A percentile compares a stretch with the other conserved stretches of the same genome.
Conservation (phyloP, 2,113 vertebrate species). For the Aix galericulata region DNA sequence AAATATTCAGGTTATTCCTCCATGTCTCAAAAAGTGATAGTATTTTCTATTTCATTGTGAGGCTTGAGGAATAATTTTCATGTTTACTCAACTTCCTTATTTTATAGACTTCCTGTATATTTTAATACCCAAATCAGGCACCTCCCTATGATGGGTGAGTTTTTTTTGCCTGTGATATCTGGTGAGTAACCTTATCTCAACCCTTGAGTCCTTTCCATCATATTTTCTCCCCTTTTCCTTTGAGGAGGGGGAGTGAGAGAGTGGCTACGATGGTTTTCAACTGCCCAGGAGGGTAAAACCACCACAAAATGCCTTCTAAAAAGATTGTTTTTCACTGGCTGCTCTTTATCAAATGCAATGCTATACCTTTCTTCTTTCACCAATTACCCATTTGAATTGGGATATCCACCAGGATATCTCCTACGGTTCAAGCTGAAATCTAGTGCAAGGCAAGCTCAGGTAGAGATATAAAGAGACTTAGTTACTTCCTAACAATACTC, state of each 20-base stretch:
- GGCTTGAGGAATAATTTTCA: background rate
- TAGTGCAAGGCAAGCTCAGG: background rate
- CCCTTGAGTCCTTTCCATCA: too few relatives aligned
- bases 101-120: background rate
- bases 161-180: too few relatives aligned
- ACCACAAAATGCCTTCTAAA: background rate
- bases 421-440: background rate
- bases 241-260: too few relatives aligned
- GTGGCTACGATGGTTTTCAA: too few relatives aligned
- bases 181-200: too few relatives aligned
- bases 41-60: background rate
- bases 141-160: too few relatives aligned
- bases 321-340: background rate
- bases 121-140: background rate
- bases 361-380: background rate
- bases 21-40: background rate
- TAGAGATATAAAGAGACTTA: background rate
- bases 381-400: background rate
- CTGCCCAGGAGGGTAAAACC: too few relatives aligned
- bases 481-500: background rate
- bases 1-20: background rate
- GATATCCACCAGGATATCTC: background rate
- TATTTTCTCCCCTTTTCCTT: too few relatives aligned
- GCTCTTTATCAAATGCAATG: background rate
- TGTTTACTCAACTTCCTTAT: background rate